Base-by-base conservation (phyloP, 2,888 invertebrate species). In the Agonopterix heracliana region DNA sequence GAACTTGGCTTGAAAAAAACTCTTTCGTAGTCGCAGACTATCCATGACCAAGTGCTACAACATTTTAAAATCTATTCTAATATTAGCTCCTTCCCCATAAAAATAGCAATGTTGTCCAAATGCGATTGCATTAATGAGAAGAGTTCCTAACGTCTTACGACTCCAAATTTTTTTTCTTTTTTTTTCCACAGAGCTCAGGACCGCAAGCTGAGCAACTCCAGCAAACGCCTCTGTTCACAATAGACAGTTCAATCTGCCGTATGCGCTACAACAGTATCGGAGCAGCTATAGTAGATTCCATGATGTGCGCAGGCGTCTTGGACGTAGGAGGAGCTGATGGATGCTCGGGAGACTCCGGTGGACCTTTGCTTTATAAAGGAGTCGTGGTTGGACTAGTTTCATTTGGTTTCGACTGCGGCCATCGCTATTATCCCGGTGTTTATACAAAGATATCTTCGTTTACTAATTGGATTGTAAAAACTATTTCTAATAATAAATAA, bases 301-400 rank as follows among this genome's bases (percentile, higher is more conserved):
- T 88, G 87, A 56, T 88, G 52, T 88, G 87, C 47, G 87, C 86
- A 3, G 86, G 87, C 3, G 68, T 66, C 10, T 51, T 81, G 1
- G 81, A 86, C 43, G 57, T 70, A 0, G 83, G 79, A 0, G 85
- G 86, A 0, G 72, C 81, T 0, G 87, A 88, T 36, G 87, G 83
- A 0, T 88, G 87, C 57, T 84, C 78, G 9, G 87, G 87, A 0
- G 87, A 88, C 53, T 87, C 87, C 7, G 87, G 87, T 3, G 87
- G 88, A 4, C 87, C 88, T 0, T 53, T 88, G 1, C 60, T 88
- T 41, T 85, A 85, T 50, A 83, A 83, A 60, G 87, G 87, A 10
- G 68, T 87, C 0, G 78, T 87, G 0, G 74, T 82, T 0, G 87
- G 88, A 4, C 60, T 87, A 1, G 85, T 87, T 0, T 87, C 87